Conservation (phyloP, 2,888 invertebrate species). For the Amblyjoppa proteus region DNA sequence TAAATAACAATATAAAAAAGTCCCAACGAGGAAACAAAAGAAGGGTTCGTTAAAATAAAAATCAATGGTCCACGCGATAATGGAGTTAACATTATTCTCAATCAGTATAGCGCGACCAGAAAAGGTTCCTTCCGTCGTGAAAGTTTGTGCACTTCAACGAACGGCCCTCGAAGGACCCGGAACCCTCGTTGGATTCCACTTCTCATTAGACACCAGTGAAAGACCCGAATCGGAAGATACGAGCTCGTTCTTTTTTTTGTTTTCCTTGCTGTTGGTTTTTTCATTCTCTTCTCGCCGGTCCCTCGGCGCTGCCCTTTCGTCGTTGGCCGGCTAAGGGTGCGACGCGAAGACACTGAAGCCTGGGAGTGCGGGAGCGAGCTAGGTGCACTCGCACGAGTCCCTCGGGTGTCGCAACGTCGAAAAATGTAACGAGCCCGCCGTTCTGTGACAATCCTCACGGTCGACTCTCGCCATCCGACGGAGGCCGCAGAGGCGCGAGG, state of each 20-base stretch:
- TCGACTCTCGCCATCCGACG: constrained; percentile 23
- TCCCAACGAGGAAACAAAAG: background rate
- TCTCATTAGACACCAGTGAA: constrained; percentile 64
- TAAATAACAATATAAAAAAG: background rate
- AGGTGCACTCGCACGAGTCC: constrained; percentile 67
- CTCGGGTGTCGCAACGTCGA: constrained; percentile 57
- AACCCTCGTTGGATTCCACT: constrained; percentile 55
- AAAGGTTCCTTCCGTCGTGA: constrained; percentile 11
- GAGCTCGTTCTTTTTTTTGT: constrained; percentile 8
- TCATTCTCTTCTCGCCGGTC: constrained; percentile 6
- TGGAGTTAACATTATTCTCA: constrained; percentile 29
- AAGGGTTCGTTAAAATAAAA: background rate
- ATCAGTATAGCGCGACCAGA: constrained; percentile 17
- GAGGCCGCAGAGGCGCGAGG: constrained; percentile 6
- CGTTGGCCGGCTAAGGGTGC: constrained; percentile 1
- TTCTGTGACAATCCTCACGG: constrained; percentile 9
- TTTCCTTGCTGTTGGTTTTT: background rate
- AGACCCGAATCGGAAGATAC: constrained; percentile 25
- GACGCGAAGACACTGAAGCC: constrained; percentile 28
- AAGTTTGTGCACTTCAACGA: constrained; percentile 55
- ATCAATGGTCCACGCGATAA: constrained; percentile 3
- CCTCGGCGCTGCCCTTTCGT: constrained; percentile 20
- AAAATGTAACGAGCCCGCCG: constrained; percentile 53
- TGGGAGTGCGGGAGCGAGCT: constrained; percentile 43
- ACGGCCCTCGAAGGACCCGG: constrained; percentile 45